phyloP scores from a whole-genome alignment of 2,113 vertebrate species.

The Collichthys lucidus region DNA sequence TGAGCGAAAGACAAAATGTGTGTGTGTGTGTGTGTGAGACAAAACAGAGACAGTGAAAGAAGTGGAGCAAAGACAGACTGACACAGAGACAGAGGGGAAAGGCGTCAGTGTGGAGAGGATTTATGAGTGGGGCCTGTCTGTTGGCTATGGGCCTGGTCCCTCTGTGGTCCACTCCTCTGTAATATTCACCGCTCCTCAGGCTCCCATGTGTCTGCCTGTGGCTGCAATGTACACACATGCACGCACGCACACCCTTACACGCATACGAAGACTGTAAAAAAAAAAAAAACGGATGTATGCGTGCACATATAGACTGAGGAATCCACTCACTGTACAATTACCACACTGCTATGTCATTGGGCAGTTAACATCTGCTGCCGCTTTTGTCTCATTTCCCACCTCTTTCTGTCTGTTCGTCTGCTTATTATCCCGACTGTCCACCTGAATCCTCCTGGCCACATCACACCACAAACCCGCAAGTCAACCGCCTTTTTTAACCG shows the following conservation, averaged over 20 bases:
- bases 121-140: conserved; percentile 80
- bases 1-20: conserved; percentile 43
- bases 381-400: conserved; percentile 31
- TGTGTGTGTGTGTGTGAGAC: conserved; percentile 42
- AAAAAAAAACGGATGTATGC: conserved; percentile 40
- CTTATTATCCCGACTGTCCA: conserved; percentile 27
- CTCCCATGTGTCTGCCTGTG: conserved; percentile 82
- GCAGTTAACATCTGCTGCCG: conserved; percentile 44
- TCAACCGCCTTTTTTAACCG: background rate
- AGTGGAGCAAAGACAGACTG: conserved; percentile 47
- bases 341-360: conserved; percentile 47
- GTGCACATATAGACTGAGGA: conserved; percentile 40
- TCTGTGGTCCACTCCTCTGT: conserved; percentile 83
- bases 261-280: conserved; percentile 52
- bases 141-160: conserved; percentile 78
- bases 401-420: conserved; percentile 18
- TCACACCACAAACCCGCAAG: conserved; percentile 8
- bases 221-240: conserved; percentile 65
- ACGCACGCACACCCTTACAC: conserved; percentile 34
- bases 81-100: conserved; percentile 61
- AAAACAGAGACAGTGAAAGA: conserved; percentile 44
- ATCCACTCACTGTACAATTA: conserved; percentile 68
- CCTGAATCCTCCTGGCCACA: conserved; percentile 41
- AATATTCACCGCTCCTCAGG: conserved; percentile 80
- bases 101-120: conserved; percentile 79